These are phyloP conservation scores for Dryobates pubescens DNA, from an alignment of 2,797 vertebrate species.

Conservation along the genomic window DNA sequence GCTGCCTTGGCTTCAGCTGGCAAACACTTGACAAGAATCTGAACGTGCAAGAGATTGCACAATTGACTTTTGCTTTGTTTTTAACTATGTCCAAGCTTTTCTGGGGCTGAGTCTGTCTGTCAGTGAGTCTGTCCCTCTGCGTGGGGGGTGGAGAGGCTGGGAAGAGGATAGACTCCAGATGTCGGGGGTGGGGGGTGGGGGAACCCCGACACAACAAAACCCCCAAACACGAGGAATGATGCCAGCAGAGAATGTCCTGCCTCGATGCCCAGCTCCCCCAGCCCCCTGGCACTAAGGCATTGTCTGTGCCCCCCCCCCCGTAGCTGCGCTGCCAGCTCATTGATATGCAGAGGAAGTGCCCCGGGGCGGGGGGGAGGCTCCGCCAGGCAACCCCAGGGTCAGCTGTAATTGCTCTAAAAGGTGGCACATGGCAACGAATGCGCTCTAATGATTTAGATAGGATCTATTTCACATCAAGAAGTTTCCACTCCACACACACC, in stretches of 20 bases:
- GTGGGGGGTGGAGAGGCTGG: conserved; percentile 28
- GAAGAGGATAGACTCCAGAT: conserved; percentile 81
- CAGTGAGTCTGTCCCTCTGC: not conserved
- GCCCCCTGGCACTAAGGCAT: conserved; percentile 83
- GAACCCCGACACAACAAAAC: not conserved
- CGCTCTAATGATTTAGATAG: conserved; percentile 97
- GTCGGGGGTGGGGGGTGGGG: not conserved
- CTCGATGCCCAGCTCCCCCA: conserved; percentile 66
- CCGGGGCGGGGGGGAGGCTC: conserved; percentile 87
- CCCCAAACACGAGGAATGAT: conserved; percentile 4
- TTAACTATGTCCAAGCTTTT: not conserved
- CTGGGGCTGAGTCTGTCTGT: not conserved
- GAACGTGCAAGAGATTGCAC: conserved; percentile 56
- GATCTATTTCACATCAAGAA: conserved; percentile 95
- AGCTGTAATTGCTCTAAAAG: conserved; percentile 88
- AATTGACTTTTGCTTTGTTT: not conserved
- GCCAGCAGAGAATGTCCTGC: conserved; percentile 60
- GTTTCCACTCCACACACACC: too few relatives aligned
- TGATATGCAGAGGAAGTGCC: conserved; percentile 91
- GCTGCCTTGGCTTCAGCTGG: conserved; percentile 35
- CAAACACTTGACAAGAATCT: conserved; percentile 66
- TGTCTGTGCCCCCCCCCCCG: conserved; percentile 84
- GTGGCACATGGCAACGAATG: conserved; percentile 90
- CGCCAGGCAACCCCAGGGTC: conserved; percentile 88
- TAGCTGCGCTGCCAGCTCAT: conserved; percentile 80